Percentiles rank a stretch among this genome's conserved stretches.
Evolutionary conservation across 2,888 invertebrate species (phyloP).

Genomic region (Harpalus rufipes): DNA sequence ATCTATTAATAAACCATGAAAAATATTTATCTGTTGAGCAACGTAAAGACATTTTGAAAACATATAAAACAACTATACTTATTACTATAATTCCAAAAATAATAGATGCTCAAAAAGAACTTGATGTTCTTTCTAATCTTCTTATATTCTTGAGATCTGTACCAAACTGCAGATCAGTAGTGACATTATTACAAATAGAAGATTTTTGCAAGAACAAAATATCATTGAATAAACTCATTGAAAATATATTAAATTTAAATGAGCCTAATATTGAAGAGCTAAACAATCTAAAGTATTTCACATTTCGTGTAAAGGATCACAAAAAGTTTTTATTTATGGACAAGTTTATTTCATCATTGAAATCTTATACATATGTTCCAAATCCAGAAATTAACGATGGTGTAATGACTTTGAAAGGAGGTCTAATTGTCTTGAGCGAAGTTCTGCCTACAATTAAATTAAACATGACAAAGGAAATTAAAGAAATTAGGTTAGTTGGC

Average conservation of each 20-base stretch:
- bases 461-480: slow-evolving; percentile 61
- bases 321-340: slow-evolving; percentile 41
- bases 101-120: slow-evolving; percentile 64
- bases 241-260: slow-evolving; percentile 62
- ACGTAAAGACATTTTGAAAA: slow-evolving; percentile 13
- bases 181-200: slow-evolving; percentile 57
- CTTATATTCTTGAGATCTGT: slow-evolving; percentile 65
- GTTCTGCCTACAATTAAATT: slow-evolving; percentile 63
- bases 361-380: slow-evolving; percentile 65
- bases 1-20: slow-evolving; percentile 49
- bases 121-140: slow-evolving; percentile 64
- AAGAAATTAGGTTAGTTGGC: slow-evolving; percentile 70
- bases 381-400: slow-evolving; percentile 49
- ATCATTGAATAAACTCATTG: slow-evolving; percentile 60
- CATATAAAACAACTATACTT: slow-evolving; percentile 57
- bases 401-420: slow-evolving; percentile 69
- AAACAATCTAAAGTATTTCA: slow-evolving; percentile 55
- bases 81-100: slow-evolving; percentile 46
- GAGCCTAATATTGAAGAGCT: slow-evolving; percentile 50
- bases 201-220: slow-evolving; percentile 61
- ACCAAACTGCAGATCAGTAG: slow-evolving; percentile 48
- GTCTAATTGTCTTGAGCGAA: slow-evolving; percentile 69
- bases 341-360: slow-evolving; percentile 61
- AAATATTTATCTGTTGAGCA: background rate
- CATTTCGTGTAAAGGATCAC: slow-evolving; percentile 35